Evolutionary conservation across 2,888 invertebrate genomes (phyloP), one percentile per base, ranked within the genome.

Genomic region (Halocaridina rubra): DNA sequence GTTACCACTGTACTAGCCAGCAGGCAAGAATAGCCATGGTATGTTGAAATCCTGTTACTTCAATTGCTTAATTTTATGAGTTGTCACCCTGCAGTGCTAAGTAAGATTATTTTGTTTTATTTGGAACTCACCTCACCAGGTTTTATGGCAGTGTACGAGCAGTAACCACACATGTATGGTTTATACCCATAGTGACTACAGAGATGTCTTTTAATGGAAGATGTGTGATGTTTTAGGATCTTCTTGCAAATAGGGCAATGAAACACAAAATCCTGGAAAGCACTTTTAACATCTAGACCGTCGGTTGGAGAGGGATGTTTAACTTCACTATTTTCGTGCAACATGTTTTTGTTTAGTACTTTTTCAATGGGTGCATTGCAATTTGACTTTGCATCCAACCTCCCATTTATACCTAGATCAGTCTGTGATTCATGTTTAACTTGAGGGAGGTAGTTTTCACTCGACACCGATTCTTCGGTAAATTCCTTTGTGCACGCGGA

Each of bases 131-230:
- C 80, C 74, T 80, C 80, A 80, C 30, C 61, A 27, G 57, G 80
- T 27, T 74, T 74, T 32, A 59, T 74, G 8, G 67, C 80, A n/a
- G 74, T 74, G 61, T 61, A 87, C 29, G 19, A 33, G 79, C 88
- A 88, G 74, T 88, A 85, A 10, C 88, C 88, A 72, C 88, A 88
- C 46, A 85, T 85, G 80, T 85, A 88, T 0, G 88, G 88, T 69
- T 85, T 78, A 64, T 88, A 88, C 4, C 81, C 64, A 72, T 80
- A 88, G 67, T 88, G 88, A 59, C 81, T 81, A 61, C 86, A 88
- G 7, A 88, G 57, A 27, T 88, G 88, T 10, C 88, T 75, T 32
- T 87, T 24, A 19, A 88, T 76, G 7, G 87, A 86, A 24, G 80
- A 80, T 1, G 85, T 84, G 64, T 88, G 88, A 13, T 80, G 59